These are phyloP conservation scores for Zygaena filipendulae DNA, from an alignment of 2,888 invertebrate genomes.

Conservation along the genomic window DNA sequence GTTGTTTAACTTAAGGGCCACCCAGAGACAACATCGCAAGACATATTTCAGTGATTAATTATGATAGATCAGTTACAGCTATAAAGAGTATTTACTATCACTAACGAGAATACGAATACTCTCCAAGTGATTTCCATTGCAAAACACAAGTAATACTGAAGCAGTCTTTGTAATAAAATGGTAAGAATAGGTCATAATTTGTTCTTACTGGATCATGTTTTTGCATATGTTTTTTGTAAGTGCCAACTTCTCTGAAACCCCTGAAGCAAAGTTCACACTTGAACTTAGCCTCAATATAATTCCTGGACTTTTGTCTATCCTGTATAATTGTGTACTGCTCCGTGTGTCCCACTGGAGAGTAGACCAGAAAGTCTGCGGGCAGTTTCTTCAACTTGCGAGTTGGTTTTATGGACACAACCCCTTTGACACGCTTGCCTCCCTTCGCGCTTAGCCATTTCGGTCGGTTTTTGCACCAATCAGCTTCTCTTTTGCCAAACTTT, in stretches of 20 bases:
- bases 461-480: constrained; percentile 30
- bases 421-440: constrained; percentile 22
- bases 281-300: constrained; percentile 41
- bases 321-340: constrained; percentile 43
- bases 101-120: no score
- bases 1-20: no score
- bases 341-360: constrained; percentile 35
- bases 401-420: constrained; percentile 21
- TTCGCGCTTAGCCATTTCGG: constrained; percentile 33
- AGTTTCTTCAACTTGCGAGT: constrained; percentile 24
- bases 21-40: no score
- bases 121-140: no score
- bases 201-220: constrained; percentile 54
- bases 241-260: constrained; percentile 36
- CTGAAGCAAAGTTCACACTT: constrained; percentile 44
- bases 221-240: constrained; percentile 48
- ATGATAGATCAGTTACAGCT: no score
- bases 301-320: constrained; percentile 34
- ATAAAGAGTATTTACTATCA: no score
- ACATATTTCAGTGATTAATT: no score
- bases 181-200: no score
- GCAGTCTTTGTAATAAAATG: no score
- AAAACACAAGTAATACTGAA: no score
- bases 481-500: constrained; percentile 26
- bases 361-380: constrained; percentile 38